Base-by-base conservation (phyloP, 2,113 vertebrate species). In the Pterocles burchelli region DNA sequence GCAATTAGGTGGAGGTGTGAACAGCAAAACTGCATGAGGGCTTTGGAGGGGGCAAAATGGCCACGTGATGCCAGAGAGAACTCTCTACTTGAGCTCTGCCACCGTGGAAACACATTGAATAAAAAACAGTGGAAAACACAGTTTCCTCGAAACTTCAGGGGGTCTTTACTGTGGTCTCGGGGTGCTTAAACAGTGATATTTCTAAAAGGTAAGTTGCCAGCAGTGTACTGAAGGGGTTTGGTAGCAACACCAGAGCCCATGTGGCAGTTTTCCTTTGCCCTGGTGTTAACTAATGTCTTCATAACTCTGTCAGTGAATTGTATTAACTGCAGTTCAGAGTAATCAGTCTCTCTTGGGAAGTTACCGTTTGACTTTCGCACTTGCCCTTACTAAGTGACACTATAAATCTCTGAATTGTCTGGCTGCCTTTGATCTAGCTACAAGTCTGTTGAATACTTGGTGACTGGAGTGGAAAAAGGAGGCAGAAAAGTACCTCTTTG, bases 301-400 rank as follows among this genome's bases (percentile, higher is more conserved):
- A 90, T 96, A 92, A 93, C 38, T 96, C 72, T 85, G 90, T 90
- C 90, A 75, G 78, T 34, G 65, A 90, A 73, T 65, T 66, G 76
- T 92, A 87, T 75, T 87, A 93, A 86, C 66, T 95, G 73, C 81
- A 95, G 65, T 89, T 93, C 92, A 76, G 59, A 87, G 89, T 51
- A 95, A 90, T 97, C 86, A 82, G 88, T 94, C 86, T 95, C 79
- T 95, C 90, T 88, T 55, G 79, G 83, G 87, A 95, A 85, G 90
- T 82, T 82, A 73, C 61, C 48, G 16, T 73, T 81, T 90, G 85
- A 90, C 93, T 96, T 96, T 94, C 9, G 14, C 88, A 41, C 83
- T 96, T 96, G 90, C 83, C 86, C 93, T 96, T 76, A 68, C 70
- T 81, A 91, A 92, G 90, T 72, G 95, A 88, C 65, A 57, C 79